Conservation (phyloP, 2,113 vertebrate species). For the Vombatus ursinus region DNA sequence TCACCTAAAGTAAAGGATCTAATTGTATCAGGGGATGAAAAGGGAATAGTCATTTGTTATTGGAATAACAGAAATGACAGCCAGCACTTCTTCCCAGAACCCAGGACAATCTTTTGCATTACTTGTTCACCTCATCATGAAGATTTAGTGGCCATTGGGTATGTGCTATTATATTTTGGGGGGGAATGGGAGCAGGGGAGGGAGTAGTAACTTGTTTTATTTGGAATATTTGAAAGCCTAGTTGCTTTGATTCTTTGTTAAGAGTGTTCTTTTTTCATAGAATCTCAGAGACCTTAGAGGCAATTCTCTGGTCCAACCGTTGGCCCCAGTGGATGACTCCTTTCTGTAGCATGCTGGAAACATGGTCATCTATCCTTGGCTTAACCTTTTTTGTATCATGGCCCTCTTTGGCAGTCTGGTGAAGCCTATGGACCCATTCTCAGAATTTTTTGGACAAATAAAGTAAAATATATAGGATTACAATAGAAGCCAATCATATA, state of each 20-base stretch:
- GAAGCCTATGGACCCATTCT: background rate
- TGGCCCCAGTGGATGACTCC: background rate
- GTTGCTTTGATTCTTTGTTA: background rate
- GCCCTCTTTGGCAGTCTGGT: background rate
- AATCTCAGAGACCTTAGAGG: background rate
- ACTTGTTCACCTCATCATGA: slow-evolving; percentile 94
- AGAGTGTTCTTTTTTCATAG: background rate
- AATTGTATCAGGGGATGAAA: slow-evolving; percentile 95
- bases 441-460: background rate
- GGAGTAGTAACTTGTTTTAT: background rate
- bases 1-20: slow-evolving; percentile 93
- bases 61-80: slow-evolving; percentile 92
- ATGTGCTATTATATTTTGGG: slow-evolving; percentile 58
- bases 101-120: slow-evolving; percentile 93
- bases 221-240: background rate
- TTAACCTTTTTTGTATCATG: background rate
- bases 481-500: background rate
- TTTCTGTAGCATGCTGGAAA: background rate
- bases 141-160: slow-evolving; percentile 93
- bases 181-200: background rate
- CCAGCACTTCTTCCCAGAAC: slow-evolving; percentile 92
- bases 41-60: slow-evolving; percentile 92
- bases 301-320: background rate
- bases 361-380: background rate
- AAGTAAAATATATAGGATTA: background rate